Base-by-base conservation (phyloP, 1,140 invertebrate genomes). In the Heliothis subflexa region DNA sequence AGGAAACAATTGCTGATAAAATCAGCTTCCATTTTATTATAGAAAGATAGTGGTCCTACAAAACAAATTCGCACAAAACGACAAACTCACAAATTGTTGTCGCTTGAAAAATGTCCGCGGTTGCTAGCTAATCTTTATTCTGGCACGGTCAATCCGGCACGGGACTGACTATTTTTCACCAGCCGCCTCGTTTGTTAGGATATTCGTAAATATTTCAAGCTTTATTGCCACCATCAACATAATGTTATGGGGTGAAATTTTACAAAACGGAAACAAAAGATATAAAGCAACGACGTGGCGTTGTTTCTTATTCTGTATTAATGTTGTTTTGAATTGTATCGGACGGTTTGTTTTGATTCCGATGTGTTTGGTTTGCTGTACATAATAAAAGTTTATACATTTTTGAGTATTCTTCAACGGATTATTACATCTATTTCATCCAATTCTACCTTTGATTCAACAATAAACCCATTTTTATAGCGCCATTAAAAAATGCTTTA, bases 131-230 rank as follows among this genome's bases (percentile, higher is more conserved):
- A 89, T 91, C 85, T 87, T 86, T 86, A 86, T 87, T 86, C 87
- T 82, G 81, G 55, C 83, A 86, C 88, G 93, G 91, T 93, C 93
- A 93, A 93, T 91, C 85, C 88, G 79, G 78, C 83, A 66, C 87
- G 83, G 85, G 84, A 89, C 87, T 80, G 80, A 83, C 90, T 88
- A 93, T 94, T 91, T 92, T 91, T 94, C 93, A 93, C 81, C 62
- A 33, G 61, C 78, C 85, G 86, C 64, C 82, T 86, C 90, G 89
- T 93, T 92, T 93, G 90, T 90, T 88, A 87, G 88, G 87, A 91
- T 92, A 92, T 94, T 91, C 90, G 91, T 93, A 93, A 93, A 94
- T 94, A 93, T 94, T 94, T 91, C 91, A 93, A 87, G 73, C 86
- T 88, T 93, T 94, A 93, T 93, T 92, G 89, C 93, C 82, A 81